These are phyloP conservation scores for Ischnus inquisitorius DNA, from an alignment of 2,888 invertebrate species.

Conservation along the genomic window DNA sequence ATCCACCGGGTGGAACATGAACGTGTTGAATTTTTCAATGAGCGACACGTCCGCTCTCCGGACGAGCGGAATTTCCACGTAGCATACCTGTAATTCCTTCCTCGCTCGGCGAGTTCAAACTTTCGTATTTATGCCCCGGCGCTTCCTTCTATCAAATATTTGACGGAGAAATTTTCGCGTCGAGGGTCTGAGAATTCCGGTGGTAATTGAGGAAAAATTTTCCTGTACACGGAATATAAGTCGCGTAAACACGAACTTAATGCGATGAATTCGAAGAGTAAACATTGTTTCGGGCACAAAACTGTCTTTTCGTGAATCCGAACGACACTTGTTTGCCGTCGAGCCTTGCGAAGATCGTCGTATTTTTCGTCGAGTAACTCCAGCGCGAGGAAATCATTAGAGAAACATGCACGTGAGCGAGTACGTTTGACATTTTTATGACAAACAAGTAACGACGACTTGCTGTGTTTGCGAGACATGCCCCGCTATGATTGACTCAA, in stretches of 20 bases:
- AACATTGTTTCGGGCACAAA: background rate
- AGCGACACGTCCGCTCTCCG: slow-evolving; percentile 34
- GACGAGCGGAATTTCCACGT: slow-evolving; percentile 33
- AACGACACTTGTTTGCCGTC: background rate
- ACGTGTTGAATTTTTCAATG: slow-evolving; percentile 58
- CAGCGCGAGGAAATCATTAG: background rate
- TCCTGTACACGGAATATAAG: slow-evolving; percentile 23
- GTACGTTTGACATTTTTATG: background rate
- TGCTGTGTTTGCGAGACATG: slow-evolving; percentile 27
- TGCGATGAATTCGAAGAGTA: slow-evolving; percentile 7
- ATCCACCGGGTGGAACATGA: slow-evolving; percentile 4
- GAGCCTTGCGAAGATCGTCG: background rate
- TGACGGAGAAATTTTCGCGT: slow-evolving; percentile 45
- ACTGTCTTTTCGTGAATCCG: background rate
- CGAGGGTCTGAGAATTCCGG: background rate
- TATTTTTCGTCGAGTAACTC: background rate
- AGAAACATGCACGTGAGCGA: background rate
- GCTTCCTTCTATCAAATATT: slow-evolving; percentile 55
- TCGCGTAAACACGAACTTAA: background rate
- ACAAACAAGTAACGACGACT: slow-evolving; percentile 7
- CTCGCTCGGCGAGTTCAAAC: slow-evolving; percentile 21
- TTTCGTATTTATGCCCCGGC: slow-evolving; percentile 49
- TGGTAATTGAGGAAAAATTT: slow-evolving; percentile 52
- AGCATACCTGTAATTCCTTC: slow-evolving; percentile 23
- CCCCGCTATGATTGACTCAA: slow-evolving; percentile 27